Base-by-base conservation (phyloP, 2,113 vertebrate genomes). In the Gnathonemus echidnorhynchus region DNA sequence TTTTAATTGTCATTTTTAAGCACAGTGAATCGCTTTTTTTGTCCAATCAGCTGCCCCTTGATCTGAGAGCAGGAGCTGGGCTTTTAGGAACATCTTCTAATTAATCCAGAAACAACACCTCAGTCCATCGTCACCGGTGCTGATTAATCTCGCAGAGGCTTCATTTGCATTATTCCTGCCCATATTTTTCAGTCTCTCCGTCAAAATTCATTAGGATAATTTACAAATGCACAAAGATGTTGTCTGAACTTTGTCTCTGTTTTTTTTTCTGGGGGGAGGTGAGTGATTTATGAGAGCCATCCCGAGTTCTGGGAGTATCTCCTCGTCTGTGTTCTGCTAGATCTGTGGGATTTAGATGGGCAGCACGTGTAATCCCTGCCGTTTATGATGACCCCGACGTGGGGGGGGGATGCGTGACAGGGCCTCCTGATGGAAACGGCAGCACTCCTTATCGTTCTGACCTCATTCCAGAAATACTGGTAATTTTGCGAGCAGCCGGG, bases 401-500 rank as follows among this genome's bases (percentile, higher is more conserved):
- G 4, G 85, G 3, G 85, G 24, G 85, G 24, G 7, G 46, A 89
- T 93, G 93, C 92, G 93, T 93, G 93, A 93, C 86, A 91, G 91
- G 89, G 92, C 83, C 92, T 94, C 94, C 88, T 93, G 90, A 92
- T 91, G 91, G 92, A 92, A 93, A 93, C 92, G 94, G 94, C 94
- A 94, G 94, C 94, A 93, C 94, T 92, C 94, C 95, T 96, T 96
- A 96, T 95, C 95, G 90, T 94, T 94, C 95, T 96, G 96, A 97
- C 96, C 96, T 96, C 95, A 97, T 97, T 95, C 93, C 92, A 93
- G 94, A 94, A 95, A 93, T 94, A 93, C 93, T 94, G 94, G 95
- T 95, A 96, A 97, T 96, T 97, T 96, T 93, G 92, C 93, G 95
- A 96, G 95, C 96, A 96, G 96, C 95, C 95, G 96, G 96, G 93